Conservation (phyloP, 2,888 invertebrate species). For the Petrolisthes cinctipes region DNA sequence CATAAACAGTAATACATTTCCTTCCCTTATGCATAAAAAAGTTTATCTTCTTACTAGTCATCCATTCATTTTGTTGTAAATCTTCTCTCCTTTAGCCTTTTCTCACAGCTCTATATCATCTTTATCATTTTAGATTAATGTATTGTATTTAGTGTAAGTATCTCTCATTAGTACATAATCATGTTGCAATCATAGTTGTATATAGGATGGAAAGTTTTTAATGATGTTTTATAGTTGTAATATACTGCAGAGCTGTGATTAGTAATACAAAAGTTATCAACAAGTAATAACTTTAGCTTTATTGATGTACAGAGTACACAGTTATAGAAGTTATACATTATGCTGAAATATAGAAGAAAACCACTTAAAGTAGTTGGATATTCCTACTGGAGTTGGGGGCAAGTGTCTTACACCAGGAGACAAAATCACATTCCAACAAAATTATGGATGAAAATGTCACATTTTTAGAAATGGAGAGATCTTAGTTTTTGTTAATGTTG, state of each 20-base stretch:
- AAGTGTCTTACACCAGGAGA: neutral
- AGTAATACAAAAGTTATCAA: conserved; percentile 50
- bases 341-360: neutral
- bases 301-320: conserved; percentile 17
- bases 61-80: neutral
- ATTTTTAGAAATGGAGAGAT: too few relatives aligned
- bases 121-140: conserved; percentile 2
- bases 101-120: conserved; percentile 10
- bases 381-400: neutral
- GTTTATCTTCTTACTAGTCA: neutral
- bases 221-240: conserved; percentile 58
- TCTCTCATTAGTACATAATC: conserved; percentile 14
- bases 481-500: too few relatives aligned
- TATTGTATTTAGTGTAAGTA: conserved; percentile 17
- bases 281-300: conserved; percentile 42
- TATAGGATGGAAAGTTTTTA: conserved; percentile 56
- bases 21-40: too few relatives aligned
- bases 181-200: conserved; percentile 42
- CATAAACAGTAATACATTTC: neutral
- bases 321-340: conserved; percentile 2
- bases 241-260: conserved; percentile 63
- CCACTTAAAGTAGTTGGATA: neutral
- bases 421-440: neutral
- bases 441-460: neutral
- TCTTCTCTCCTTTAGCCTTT: neutral